These are phyloP conservation scores for Platygyra sinensis DNA, from an alignment of 64 coral and sea anemone species.

Conservation along the genomic window DNA sequence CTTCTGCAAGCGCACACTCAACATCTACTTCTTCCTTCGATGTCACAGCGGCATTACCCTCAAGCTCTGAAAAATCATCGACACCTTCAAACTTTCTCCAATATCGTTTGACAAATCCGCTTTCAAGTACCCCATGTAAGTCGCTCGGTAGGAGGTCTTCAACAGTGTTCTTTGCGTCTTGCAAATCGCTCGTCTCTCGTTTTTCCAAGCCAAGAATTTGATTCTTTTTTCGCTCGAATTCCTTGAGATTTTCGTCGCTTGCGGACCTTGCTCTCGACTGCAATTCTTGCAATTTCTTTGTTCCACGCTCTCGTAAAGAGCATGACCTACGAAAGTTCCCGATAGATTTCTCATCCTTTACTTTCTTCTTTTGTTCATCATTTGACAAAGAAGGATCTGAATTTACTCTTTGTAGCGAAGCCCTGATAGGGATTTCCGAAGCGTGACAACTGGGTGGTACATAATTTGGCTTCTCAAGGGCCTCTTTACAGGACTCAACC, in stretches of 20 bases:
- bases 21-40: neutral
- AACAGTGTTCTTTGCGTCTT: neutral
- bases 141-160: constrained; percentile 14
- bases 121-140: constrained; percentile 51
- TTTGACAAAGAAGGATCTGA: constrained; percentile 2
- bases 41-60: neutral
- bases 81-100: constrained; percentile 65
- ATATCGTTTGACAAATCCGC: constrained; percentile 56
- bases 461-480: neutral
- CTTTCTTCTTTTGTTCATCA: neutral
- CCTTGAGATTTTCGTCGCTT: constrained; percentile 26
- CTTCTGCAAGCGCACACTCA: neutral
- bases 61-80: neutral
- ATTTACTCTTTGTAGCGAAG: neutral
- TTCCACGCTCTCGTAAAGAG: constrained; percentile 31
- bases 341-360: neutral
- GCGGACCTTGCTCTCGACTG: neutral
- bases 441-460: neutral
- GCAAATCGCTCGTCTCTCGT: neutral
- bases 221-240: neutral
- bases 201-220: neutral
- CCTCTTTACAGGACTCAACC: neutral
- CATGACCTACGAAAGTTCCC: constrained; percentile 17
- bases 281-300: neutral
- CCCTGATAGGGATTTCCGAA: neutral